These are phyloP conservation scores for Euproctis similis DNA, from an alignment of 2,888 invertebrate genomes.

Conservation along the genomic window DNA sequence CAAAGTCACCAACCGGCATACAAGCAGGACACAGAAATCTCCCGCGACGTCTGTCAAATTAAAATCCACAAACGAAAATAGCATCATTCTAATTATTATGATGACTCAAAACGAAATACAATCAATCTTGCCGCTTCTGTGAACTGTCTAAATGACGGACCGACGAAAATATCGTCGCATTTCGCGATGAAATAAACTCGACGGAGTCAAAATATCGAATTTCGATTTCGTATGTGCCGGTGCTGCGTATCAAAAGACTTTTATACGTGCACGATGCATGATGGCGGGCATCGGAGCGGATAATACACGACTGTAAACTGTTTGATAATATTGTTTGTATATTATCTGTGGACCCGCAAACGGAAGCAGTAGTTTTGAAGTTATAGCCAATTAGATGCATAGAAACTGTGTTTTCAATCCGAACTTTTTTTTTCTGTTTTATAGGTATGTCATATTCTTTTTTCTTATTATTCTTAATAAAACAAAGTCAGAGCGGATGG, in stretches of 20 bases:
- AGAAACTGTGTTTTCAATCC: too few species aligned
- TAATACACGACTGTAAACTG: too few species aligned
- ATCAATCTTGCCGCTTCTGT: conserved; percentile 74
- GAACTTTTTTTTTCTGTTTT: too few species aligned
- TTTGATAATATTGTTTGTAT: too few species aligned
- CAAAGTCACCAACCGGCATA: conserved; percentile 56
- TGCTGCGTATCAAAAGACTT: conserved; percentile 72
- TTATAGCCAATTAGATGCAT: too few species aligned
- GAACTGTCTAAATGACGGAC: conserved; percentile 73
- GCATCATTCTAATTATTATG: conserved; percentile 76
- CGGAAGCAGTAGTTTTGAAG: too few species aligned
- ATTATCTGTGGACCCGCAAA: too few species aligned
- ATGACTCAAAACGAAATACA: conserved; percentile 76
- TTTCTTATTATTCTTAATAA: too few species aligned
- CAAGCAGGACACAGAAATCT: conserved; percentile 65
- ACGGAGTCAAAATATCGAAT: conserved; percentile 68
- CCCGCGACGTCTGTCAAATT: conserved; percentile 76
- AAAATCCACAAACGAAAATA: conserved; percentile 74
- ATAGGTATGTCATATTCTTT: too few species aligned
- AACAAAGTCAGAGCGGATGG: too few species aligned
- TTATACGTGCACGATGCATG: conserved; percentile 53
- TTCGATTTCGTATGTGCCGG: conserved; percentile 75
- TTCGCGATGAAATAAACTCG: conserved; percentile 73
- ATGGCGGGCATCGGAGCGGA: conserved; percentile 49
- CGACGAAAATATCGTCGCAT: conserved; percentile 73